Conservation (phyloP, 2,113 vertebrate species). For the Cepphus grylle region DNA sequence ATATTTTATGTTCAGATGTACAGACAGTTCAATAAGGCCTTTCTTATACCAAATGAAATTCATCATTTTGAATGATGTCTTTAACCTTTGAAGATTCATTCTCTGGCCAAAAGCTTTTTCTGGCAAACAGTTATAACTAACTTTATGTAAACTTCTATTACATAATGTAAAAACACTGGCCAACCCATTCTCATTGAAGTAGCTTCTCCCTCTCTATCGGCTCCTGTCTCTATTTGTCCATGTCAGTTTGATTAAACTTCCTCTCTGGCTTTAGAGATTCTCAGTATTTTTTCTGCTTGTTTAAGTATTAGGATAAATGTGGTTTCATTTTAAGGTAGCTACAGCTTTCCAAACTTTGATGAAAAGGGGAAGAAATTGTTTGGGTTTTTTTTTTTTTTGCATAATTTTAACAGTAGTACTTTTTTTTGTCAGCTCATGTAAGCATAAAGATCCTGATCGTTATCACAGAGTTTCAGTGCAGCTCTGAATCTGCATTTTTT, state of each 20-base stretch:
- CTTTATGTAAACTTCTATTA: not conserved
- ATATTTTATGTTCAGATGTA: not conserved
- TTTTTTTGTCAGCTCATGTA: not conserved
- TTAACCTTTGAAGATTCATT: not conserved
- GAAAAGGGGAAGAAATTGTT: not conserved
- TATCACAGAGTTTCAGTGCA: not conserved
- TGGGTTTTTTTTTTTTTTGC: not conserved
- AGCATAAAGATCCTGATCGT: not conserved
- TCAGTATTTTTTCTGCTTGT: not conserved
- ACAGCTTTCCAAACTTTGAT: not conserved
- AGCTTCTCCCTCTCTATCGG: not conserved
- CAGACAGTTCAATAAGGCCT: not conserved
- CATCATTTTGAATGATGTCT: not conserved
- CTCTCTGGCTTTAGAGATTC: slow-evolving; percentile 3
- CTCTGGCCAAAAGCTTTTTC: not conserved
- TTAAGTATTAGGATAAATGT: not conserved
- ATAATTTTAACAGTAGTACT: not conserved
- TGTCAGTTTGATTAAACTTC: slow-evolving; percentile 12
- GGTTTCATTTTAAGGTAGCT: not conserved
- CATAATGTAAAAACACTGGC: not conserved
- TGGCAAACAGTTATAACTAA: not conserved
- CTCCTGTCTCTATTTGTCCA: not conserved
- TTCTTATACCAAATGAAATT: not conserved
- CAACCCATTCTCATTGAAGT: not conserved
- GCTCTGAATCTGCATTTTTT: not conserved